A percentile compares a stretch with the other conserved stretches of the same genome.
Conservation (phyloP, 2,113 vertebrate genomes). For the Redunca redunca region DNA sequence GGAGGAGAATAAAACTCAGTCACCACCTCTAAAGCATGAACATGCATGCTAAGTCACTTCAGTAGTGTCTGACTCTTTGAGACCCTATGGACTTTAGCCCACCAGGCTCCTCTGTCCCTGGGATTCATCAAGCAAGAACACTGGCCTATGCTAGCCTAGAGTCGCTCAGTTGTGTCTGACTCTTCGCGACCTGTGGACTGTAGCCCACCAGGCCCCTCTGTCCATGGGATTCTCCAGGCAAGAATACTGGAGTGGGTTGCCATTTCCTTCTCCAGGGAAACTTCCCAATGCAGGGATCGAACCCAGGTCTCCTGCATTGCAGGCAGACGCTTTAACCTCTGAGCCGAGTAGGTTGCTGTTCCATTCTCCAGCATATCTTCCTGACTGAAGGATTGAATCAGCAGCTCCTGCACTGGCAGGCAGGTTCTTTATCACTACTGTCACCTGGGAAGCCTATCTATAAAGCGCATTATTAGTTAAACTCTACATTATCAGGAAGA, state of each 20-base stretch:
- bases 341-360: background rate
- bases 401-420: background rate
- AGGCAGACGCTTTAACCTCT: no score
- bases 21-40: no score
- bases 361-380: background rate
- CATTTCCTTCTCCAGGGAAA: no score
- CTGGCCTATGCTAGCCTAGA: background rate
- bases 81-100: background rate
- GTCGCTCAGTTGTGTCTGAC: no score
- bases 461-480: background rate
- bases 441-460: background rate
- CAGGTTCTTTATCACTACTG: background rate
- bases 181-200: no score
- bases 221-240: no score
- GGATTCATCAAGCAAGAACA: background rate
- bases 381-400: fast-evolving
- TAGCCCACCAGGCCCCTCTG: no score
- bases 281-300: no score
- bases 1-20: background rate
- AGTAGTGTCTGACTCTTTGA: background rate
- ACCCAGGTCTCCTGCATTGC: no score
- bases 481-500: background rate
- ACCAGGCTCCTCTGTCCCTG: background rate
- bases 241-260: no score
- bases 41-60: background rate